Evolutionary conservation across 2,888 invertebrate species (phyloP), one percentile per base, ranked within the genome.

Genomic region (Drosophila neotestacea): DNA sequence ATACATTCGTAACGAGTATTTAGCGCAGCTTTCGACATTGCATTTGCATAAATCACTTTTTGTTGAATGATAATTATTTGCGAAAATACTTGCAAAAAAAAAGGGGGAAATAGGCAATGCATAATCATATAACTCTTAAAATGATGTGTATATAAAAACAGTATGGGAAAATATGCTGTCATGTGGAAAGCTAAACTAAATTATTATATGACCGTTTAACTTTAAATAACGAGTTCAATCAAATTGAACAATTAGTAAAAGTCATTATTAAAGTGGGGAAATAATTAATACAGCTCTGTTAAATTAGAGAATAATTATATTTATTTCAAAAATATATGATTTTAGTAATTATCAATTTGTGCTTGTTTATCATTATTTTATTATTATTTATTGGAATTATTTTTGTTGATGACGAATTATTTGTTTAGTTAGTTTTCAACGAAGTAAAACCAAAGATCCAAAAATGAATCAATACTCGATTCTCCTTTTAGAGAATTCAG

Each of bases 21-120:
- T 70, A 58, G 70, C 80, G 51, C 74, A 76, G 54, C 77, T 70
- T 73, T 76, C 69, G 51, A 61, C 55, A 55, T 68, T 65, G 42
- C 62, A 79, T 64, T 66, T 76, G 80, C 70, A 70, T 66, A 38
- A 63, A 73, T 63, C 63, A 51, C 32, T 51, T 61, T 50, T 60
- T 54, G 51, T 41, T 32, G 44, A 41, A 67, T 63, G 47, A 62
- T 67, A 73, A 73, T 67, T 51, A 42, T 39, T 50, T 65, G 56
- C 36, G 44, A 47, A 59, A 70, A 62, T 36, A 42, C 46, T 61
- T 41, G 63, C 22, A 13, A 3, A 47, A 52, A 47, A 52, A 60
- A 54, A 10, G 16, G 46, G 27, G 46, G 13, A 72, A 73, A 47
- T 34, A 46, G 38, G n/a, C 73, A 56, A 60, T 56, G 59, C 30